Conservation (phyloP, 2,888 invertebrate species). For the Quadroppia sp. region DNA sequence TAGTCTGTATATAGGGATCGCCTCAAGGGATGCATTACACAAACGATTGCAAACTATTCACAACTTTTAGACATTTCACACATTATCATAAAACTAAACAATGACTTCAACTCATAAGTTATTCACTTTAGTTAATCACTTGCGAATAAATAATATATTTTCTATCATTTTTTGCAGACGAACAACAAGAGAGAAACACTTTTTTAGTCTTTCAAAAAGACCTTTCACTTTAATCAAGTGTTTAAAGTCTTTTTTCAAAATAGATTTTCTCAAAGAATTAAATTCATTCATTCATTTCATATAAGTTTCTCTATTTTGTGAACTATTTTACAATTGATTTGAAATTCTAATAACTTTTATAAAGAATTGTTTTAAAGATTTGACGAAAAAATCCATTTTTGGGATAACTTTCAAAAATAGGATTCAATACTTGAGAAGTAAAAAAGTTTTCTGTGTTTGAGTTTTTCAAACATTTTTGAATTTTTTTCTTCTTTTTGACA, state of each 20-base stretch:
- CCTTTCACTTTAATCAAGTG: too few relatives aligned
- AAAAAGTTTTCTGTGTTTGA: constrained; percentile 9
- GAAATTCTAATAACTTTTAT: constrained; percentile 36
- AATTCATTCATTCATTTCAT: too few relatives aligned
- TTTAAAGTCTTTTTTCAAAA: too few relatives aligned
- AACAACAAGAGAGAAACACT: too few relatives aligned
- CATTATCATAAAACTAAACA: constrained; percentile 19
- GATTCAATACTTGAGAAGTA: constrained; percentile 3
- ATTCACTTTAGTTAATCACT: constrained; percentile 29
- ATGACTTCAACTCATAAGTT: constrained; percentile 18
- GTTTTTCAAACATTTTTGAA: constrained; percentile 1
- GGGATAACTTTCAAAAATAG: constrained; percentile 15
- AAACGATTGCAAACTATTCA: background rate
- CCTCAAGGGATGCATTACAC: constrained; percentile 26
- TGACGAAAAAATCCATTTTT: constrained; percentile 21
- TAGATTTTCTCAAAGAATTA: too few relatives aligned
- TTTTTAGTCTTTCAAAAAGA: too few relatives aligned
- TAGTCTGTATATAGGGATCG: background rate
- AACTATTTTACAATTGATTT: constrained; percentile 21
- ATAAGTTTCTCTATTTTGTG: background rate
- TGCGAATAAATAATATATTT: background rate
- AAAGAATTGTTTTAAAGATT: constrained; percentile 21
- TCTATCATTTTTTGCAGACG: too few relatives aligned
- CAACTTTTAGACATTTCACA: background rate
- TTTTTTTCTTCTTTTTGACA: constrained; percentile 26